phyloP scores from a whole-genome alignment of 2,888 invertebrate species.

The Cosmia pyralina region DNA sequence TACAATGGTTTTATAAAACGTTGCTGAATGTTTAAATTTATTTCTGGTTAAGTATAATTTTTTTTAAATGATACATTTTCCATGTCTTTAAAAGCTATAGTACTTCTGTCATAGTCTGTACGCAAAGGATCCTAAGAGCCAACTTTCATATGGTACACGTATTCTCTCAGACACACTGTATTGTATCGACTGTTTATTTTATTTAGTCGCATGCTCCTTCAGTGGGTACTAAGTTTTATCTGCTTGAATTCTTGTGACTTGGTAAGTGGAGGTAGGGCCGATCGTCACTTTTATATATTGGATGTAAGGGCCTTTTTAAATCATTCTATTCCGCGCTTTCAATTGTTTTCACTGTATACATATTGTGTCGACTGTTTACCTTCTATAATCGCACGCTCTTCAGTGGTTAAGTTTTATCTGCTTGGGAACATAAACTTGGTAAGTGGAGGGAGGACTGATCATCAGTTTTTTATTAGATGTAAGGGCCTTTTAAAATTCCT shows the following conservation, averaged over 20 bases:
- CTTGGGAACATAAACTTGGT: too few species aligned
- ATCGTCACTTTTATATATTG: background rate
- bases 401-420: too few species aligned
- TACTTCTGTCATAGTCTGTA: constrained; percentile 47
- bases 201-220: background rate
- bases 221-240: constrained; percentile 1
- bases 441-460: background rate
- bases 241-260: background rate
- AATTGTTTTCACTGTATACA: too few species aligned
- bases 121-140: constrained; percentile 43
- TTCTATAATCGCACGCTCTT: too few species aligned
- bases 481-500: background rate
- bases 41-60: too few species aligned
- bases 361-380: too few species aligned
- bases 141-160: constrained; percentile 53
- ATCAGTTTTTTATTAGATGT: background rate
- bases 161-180: constrained; percentile 36
- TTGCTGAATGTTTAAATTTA: background rate
- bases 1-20: background rate
- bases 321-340: too few species aligned
- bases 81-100: background rate
- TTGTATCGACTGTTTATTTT: constrained; percentile 20
- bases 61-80: too few species aligned
- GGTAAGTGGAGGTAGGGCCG: background rate
- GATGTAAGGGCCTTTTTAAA: too few species aligned